These are phyloP conservation scores for Geotrupes spiniger DNA, from an alignment of 2,888 invertebrate genomes.

Conservation along the genomic window DNA sequence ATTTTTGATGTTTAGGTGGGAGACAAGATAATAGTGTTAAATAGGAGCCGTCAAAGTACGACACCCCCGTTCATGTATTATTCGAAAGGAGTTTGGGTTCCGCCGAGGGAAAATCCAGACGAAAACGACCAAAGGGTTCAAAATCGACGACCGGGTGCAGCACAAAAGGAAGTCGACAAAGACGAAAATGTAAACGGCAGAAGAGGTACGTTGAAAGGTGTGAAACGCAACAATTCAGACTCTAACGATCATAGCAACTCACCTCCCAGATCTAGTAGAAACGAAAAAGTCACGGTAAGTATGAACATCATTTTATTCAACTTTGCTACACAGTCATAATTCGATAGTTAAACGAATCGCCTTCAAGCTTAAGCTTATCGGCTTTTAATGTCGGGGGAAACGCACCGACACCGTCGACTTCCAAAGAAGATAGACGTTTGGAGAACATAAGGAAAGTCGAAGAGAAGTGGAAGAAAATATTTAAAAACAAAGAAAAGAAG, in stretches of 20 bases:
- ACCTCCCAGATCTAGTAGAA: slow-evolving; percentile 8
- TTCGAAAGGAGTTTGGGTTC: slow-evolving; percentile 53
- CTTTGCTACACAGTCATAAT: not conserved
- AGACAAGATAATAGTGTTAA: slow-evolving; percentile 73
- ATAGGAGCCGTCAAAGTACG: slow-evolving; percentile 57
- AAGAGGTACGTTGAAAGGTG: slow-evolving; percentile 55
- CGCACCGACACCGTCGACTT: slow-evolving; percentile 27
- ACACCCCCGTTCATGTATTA: slow-evolving; percentile 58
- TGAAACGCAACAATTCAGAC: slow-evolving; percentile 31
- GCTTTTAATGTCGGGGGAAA: slow-evolving; percentile 50
- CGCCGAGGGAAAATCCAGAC: slow-evolving; percentile 47
- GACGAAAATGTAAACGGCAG: slow-evolving; percentile 75
- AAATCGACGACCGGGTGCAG: slow-evolving; percentile 41
- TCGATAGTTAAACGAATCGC: slow-evolving; percentile 22
- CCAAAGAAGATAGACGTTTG: slow-evolving; percentile 60
- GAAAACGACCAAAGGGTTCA: slow-evolving; percentile 32
- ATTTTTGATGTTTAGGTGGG: slow-evolving; percentile 57
- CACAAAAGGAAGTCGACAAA: slow-evolving; percentile 55
- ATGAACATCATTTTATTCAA: not conserved
- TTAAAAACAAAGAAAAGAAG: slow-evolving; percentile 19
- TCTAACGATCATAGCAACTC: slow-evolving; percentile 23
- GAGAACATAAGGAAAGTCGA: slow-evolving; percentile 66
- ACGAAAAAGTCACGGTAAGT: slow-evolving; percentile 7
- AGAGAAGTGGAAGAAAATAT: slow-evolving; percentile 33
- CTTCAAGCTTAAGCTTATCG: slow-evolving; percentile 54